phyloP scores from a whole-genome alignment of 2,797 vertebrate genomes.

The Cyclopterus lumpus region DNA sequence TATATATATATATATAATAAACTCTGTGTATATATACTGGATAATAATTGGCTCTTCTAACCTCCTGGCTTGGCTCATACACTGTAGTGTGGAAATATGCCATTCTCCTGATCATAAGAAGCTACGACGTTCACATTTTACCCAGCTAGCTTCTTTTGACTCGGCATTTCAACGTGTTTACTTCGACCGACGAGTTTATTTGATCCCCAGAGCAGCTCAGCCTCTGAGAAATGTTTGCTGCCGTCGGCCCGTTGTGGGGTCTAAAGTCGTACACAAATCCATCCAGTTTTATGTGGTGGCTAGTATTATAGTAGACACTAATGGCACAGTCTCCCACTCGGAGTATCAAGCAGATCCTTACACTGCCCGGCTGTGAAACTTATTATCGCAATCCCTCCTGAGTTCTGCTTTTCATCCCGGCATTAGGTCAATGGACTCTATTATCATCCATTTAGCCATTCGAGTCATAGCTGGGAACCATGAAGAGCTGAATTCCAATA shows the following conservation, averaged over 20 bases:
- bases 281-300: conserved; percentile 24
- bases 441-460: conserved; percentile 50
- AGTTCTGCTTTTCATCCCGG: conserved; percentile 51
- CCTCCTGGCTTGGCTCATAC: neutral
- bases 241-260: conserved; percentile 11
- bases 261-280: conserved; percentile 17
- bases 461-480: conserved; percentile 46
- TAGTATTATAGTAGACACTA: conserved; percentile 20
- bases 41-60: neutral
- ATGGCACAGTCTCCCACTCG: conserved; percentile 7
- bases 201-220: conserved; percentile 24
- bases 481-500: conserved; percentile 57
- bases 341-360: conserved; percentile 21
- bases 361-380: conserved; percentile 30
- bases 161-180: conserved; percentile 21
- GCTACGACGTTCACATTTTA: conserved; percentile 33
- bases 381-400: conserved; percentile 43
- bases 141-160: conserved; percentile 9
- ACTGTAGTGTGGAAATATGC: neutral
- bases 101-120: conserved; percentile 5
- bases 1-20: too few species aligned
- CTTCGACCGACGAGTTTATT: conserved; percentile 30
- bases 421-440: conserved; percentile 60
- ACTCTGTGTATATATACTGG: too few species aligned
- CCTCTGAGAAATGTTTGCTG: conserved; percentile 33